phyloP scores from a whole-genome alignment of 2,888 invertebrate species.

The Nomada goodeniana region DNA sequence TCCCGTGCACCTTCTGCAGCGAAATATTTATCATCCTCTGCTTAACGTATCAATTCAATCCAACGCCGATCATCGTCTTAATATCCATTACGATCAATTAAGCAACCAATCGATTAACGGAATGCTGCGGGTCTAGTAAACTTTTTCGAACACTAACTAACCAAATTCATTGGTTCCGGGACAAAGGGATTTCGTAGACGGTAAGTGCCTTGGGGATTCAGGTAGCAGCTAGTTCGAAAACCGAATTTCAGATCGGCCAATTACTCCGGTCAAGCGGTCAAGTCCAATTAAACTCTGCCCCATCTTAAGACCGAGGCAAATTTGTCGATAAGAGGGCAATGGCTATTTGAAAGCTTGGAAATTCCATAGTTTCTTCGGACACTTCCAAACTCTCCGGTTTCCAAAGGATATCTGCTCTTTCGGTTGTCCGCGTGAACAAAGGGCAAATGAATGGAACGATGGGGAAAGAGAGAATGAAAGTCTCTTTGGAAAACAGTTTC shows the following conservation, averaged over 20 bases:
- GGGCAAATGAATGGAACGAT: neutral
- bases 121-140: neutral
- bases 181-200: conserved; percentile 55
- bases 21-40: neutral
- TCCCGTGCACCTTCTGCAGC: too few relatives aligned
- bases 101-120: conserved; percentile 1
- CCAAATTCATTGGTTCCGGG: neutral
- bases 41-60: neutral
- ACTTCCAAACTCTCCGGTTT: conserved; percentile 19
- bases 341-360: conserved; percentile 52
- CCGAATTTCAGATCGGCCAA: conserved; percentile 64
- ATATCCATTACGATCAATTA: neutral
- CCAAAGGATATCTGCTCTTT: neutral
- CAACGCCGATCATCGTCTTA: too few relatives aligned
- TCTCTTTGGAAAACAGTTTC: conserved; percentile 72
- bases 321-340: conserved; percentile 29
- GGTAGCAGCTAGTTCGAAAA: conserved; percentile 18
- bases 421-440: conserved; percentile 11
- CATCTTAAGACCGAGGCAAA: conserved; percentile 38
- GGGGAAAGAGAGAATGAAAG: conserved; percentile 19
- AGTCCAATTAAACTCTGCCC: conserved; percentile 74
- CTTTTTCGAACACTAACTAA: conserved; percentile 24
- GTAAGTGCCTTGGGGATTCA: conserved; percentile 47
- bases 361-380: conserved; percentile 62
- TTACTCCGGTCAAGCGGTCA: conserved; percentile 75